Conservation (phyloP, 1,140 invertebrate species). For the Cotesia chilonis region DNA sequence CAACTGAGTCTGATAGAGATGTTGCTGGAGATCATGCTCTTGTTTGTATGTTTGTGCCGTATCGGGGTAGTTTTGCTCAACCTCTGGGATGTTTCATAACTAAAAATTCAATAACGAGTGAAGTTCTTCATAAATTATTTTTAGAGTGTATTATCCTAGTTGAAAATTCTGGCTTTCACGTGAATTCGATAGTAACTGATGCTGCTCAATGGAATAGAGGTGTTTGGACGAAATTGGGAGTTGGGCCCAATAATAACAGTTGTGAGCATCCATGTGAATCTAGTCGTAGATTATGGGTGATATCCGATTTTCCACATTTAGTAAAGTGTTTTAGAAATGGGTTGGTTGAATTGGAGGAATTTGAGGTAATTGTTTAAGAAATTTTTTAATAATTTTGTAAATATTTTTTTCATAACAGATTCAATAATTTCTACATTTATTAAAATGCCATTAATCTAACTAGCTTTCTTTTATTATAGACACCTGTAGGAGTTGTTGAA, state of each 20-base stretch:
- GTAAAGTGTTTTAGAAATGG: slow-evolving; percentile 35
- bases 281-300: slow-evolving; percentile 32
- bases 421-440: background rate
- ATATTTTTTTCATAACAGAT: background rate
- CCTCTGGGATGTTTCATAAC: slow-evolving; percentile 32
- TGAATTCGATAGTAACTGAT: slow-evolving; percentile 34
- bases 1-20: slow-evolving; percentile 24
- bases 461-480: slow-evolving; percentile 5
- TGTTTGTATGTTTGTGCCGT: slow-evolving; percentile 40
- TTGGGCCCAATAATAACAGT: slow-evolving; percentile 23
- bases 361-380: slow-evolving; percentile 22
- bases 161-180: slow-evolving; percentile 20
- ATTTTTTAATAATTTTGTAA: background rate
- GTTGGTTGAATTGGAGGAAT: background rate
- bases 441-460: background rate
- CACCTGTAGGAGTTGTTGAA: background rate
- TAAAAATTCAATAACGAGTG: slow-evolving; percentile 30
- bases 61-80: slow-evolving; percentile 38
- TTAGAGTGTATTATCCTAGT: slow-evolving; percentile 45
- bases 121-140: slow-evolving; percentile 41
- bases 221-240: slow-evolving; percentile 36
- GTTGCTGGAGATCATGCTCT: slow-evolving; percentile 37
- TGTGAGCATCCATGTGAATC: slow-evolving; percentile 28
- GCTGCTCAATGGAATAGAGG: slow-evolving; percentile 38
- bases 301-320: slow-evolving; percentile 36